These are phyloP conservation scores for Melanargia galathea DNA, from an alignment of 2,888 invertebrate genomes.

Conservation along the genomic window DNA sequence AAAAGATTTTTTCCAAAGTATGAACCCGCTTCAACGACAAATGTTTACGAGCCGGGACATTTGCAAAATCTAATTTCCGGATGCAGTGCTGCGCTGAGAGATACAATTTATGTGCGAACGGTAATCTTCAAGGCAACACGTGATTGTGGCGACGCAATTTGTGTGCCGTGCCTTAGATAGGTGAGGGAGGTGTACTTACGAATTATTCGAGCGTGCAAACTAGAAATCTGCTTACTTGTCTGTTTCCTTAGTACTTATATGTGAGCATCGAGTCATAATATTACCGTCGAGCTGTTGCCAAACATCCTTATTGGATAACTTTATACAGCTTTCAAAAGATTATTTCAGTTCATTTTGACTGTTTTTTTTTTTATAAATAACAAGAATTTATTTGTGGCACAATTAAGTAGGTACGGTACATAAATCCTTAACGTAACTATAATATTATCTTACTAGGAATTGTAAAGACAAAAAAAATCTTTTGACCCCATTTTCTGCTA, in stretches of 20 bases:
- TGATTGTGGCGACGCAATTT: constrained; percentile 1
- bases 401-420: no score
- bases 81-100: constrained; percentile 12
- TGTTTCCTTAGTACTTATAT: neutral
- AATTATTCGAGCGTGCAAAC: neutral
- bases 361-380: no score
- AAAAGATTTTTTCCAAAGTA: neutral
- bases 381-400: no score
- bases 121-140: constrained; percentile 13
- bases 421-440: no score
- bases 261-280: neutral
- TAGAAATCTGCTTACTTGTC: neutral
- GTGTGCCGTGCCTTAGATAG: neutral
- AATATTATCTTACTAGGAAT: no score
- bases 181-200: neutral
- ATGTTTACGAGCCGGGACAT: constrained; percentile 6
- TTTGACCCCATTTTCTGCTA: no score
- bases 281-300: no score
- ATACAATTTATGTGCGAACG: constrained; percentile 22
- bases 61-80: constrained; percentile 21
- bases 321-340: no score
- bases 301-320: no score
- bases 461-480: no score
- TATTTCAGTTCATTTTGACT: no score
- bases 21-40: constrained; percentile 2